These are phyloP conservation scores for Ibycter americanus DNA, from an alignment of 2,797 vertebrate genomes.

Conservation along the genomic window DNA sequence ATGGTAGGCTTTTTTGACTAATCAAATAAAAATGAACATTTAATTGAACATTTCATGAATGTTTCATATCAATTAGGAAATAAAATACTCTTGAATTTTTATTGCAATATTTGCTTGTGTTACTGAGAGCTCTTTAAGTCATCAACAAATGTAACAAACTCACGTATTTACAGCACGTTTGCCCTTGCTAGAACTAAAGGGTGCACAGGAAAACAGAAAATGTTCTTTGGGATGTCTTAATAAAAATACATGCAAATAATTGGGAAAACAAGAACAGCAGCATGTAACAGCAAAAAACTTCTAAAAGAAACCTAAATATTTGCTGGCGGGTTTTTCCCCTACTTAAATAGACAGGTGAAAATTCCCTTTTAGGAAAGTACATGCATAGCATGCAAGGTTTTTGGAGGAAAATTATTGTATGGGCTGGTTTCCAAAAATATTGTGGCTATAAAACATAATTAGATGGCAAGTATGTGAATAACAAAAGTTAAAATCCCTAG, in stretches of 20 bases:
- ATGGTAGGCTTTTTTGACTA: background rate
- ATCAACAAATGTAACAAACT: background rate
- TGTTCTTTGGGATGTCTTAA: background rate
- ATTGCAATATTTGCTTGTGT: background rate
- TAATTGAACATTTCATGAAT: constrained; percentile 1
- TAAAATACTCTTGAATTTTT: constrained; percentile 17
- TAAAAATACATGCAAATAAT: constrained; percentile 15
- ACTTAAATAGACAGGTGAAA: background rate
- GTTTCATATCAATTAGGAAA: constrained; percentile 21
- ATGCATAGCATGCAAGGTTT: background rate
- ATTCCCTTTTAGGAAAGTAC: background rate
- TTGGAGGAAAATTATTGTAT: background rate
- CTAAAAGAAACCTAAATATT: background rate
- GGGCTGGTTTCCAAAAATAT: background rate
- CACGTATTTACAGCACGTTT: background rate
- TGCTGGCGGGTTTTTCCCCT: background rate
- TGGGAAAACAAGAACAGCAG: background rate
- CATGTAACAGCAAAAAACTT: background rate
- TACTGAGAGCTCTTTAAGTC: background rate
- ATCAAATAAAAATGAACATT: constrained; percentile 21
- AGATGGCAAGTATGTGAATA: background rate
- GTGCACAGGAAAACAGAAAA: background rate
- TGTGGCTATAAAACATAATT: background rate
- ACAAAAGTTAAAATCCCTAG: background rate
- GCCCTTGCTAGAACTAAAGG: background rate